Conservation (phyloP, 92 coral and sea anemone genomes). For the Porites divaricata region DNA sequence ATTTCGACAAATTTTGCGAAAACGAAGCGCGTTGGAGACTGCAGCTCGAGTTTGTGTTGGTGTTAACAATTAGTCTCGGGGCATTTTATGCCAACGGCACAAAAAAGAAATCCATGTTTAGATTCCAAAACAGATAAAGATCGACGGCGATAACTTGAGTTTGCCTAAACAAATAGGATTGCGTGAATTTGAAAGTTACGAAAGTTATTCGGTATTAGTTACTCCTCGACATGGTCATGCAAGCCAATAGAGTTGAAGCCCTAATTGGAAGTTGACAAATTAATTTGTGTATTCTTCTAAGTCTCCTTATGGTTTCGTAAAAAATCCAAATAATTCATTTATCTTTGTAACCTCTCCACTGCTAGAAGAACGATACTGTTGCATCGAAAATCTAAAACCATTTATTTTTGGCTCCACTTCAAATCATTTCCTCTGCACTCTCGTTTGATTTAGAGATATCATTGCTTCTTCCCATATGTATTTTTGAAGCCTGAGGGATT, state of each 20-base stretch:
- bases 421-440: not conserved
- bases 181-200: not conserved
- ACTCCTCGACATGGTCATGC: constrained; percentile 12
- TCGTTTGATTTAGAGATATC: not conserved
- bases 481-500: not conserved
- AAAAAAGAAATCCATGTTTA: not conserved
- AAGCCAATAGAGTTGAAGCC: constrained; percentile 4
- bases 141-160: not conserved
- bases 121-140: not conserved
- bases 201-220: constrained; percentile 10
- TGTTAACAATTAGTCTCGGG: not conserved
- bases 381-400: constrained; percentile 1
- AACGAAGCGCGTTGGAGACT: not conserved
- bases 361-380: not conserved
- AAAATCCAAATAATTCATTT: constrained; percentile 1
- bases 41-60: not conserved
- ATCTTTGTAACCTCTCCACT: not conserved
- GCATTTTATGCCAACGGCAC: not conserved
- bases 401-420: constrained; percentile 26
- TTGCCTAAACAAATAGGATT: not conserved
- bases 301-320: not conserved
- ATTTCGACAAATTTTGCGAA: not conserved
- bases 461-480: too few species aligned
- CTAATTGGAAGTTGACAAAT: not conserved
- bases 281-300: constrained; percentile 19